Percentiles rank a stretch among this genome's conserved stretches.
These are phyloP conservation scores for Oreochromis spilurus DNA, from an alignment of 2,113 vertebrate species.

Conservation along the genomic window DNA sequence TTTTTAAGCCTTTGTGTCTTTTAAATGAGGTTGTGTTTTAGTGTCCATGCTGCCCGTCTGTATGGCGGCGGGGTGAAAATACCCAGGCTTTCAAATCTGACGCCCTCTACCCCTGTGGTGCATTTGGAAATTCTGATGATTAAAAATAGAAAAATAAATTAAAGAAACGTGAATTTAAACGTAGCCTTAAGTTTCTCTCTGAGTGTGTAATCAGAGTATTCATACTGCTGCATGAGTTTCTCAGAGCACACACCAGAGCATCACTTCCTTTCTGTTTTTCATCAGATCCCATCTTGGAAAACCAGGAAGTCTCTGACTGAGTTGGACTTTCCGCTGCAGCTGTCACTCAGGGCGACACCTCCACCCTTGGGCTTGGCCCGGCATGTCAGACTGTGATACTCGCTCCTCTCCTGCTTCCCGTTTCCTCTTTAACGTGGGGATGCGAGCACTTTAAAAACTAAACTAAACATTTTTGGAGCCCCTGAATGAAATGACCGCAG, in stretches of 20 bases:
- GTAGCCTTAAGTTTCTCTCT: neutral
- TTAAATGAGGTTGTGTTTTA: no score
- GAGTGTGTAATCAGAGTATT: neutral
- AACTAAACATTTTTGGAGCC: neutral
- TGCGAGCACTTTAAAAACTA: neutral
- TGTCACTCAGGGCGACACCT: neutral
- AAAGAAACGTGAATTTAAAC: neutral
- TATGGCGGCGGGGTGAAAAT: neutral
- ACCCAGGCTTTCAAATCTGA: neutral
- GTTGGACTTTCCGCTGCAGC: neutral
- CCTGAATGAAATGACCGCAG: slow-evolving; percentile 19
- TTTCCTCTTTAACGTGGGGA: neutral
- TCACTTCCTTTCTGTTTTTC: neutral
- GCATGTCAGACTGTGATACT: neutral
- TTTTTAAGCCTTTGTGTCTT: no score
- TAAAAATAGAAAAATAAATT: neutral
- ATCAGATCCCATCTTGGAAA: slow-evolving; percentile 90
- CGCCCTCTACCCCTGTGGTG: neutral
- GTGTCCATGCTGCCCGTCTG: no score
- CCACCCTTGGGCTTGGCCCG: neutral
- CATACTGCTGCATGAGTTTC: neutral
- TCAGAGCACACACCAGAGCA: neutral
- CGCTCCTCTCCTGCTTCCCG: neutral
- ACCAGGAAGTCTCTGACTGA: slow-evolving; percentile 83
- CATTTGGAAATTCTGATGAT: neutral